Base-by-base conservation (phyloP, 35 echinoderm and acorn worm species). In the Anneissia japonica region DNA sequence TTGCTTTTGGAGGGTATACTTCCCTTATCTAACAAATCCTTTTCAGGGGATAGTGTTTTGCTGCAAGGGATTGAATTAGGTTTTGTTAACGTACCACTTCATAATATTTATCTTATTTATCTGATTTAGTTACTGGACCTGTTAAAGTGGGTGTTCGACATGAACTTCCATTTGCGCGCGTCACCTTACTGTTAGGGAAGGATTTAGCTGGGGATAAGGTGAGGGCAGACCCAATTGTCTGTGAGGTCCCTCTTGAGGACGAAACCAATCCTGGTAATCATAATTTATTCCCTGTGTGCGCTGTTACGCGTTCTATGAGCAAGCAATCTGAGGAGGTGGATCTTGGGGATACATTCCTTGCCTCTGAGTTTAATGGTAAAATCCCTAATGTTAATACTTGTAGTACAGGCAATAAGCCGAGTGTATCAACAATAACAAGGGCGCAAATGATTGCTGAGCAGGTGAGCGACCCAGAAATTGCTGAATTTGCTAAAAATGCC, bases 51-150 rank as follows among this genome's bases (percentile, higher is more conserved):
- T 32, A 46, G 75, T 43, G 39, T 46, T 79, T 64, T 87, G 14
- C 31, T 87, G 17, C 17, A 79, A 51, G 85, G 85, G 12, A 75
- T 87, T 26, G 28, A 38, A 33, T 9, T 73, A 78, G 85, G 85
- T 14, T 77, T 28, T 77, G 28, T 76, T 77, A 5, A 34, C 31
- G 75, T 38, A 23, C 39, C 37, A 29, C 4, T 79, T 37, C 85
- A 87, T 46, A 51, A 79, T 39, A 16, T 79, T 78, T 31, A 43
- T 79, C 21, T 79, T 14, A 10, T n/a, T n/a, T 34, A 0, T 87
- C 85, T 19, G 75, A 87, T 33, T 87, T 87, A 79, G 85, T 87
- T 38, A 33, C 85, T 30, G 76, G 85, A 33, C 41, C 31, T 79
- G 76, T 87, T 29, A 79, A 13, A 34, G 37, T 87, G 55, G 85